Base-by-base conservation (phyloP, 2,797 vertebrate genomes). In the Acomys russatus region DNA sequence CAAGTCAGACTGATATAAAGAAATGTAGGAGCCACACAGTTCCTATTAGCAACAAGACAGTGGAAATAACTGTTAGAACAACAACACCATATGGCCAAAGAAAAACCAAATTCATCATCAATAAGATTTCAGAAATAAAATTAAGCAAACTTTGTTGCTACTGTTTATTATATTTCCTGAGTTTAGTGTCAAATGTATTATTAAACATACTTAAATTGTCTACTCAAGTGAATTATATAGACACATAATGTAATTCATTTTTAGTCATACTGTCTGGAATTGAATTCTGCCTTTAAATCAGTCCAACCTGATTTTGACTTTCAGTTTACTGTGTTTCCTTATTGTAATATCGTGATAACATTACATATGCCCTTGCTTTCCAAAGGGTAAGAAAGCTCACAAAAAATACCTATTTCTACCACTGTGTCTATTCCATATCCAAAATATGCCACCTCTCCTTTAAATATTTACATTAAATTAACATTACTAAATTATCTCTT, bases 51-150 rank as follows among this genome's bases (percentile, higher is more conserved):
- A 83, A 28, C 3, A 91, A 91, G 2, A 74, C 18, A 82, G 2
- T 70, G 44, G 17, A 82, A 91, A 82, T 22, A 15, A 23, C 51
- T 77, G 9, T 38, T 92, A 93, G 35, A 94, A 33, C 59, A 92
- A n/a, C 9, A 59, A 49, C 25, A 88, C 23, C 9, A 63, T 70
- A 11, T 83, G 63, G 6, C 14, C 44, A 94, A 95, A 54, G 49
- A 91, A 88, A 78, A 89, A 73, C 33, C 61, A 30, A 92, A 61
- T 86, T 90, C 35, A 38, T 49, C 20, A 85, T 88, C 28, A 68
- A n/a, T 64, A 51, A 73, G 38, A 78, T 66, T 80, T 74, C 33
- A 78, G 38, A 85, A 92, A 15, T 80, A 78, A 71, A 95, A 91
- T 77, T 63, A 91, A 88, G 9, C 35, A 59, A 79, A 28, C 28